Conservation (phyloP, 2,113 vertebrate genomes). For the Callospermophilus lateralis region DNA sequence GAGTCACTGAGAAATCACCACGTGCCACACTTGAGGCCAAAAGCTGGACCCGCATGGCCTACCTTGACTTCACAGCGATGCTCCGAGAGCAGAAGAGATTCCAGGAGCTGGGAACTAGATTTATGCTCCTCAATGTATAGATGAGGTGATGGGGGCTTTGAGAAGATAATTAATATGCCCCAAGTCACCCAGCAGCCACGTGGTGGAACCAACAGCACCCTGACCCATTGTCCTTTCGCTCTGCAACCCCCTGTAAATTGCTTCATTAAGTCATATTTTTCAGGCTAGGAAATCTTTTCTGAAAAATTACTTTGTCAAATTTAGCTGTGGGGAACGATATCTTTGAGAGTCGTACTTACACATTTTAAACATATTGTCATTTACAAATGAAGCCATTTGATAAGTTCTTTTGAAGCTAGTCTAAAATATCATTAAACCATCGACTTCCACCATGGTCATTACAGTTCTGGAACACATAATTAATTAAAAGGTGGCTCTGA, state of each 20-base stretch:
- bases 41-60: background rate
- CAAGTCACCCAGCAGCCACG: background rate
- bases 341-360: conserved; percentile 29
- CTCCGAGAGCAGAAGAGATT: background rate
- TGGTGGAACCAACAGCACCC: background rate
- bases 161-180: background rate
- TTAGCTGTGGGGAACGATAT: background rate
- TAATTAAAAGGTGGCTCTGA: background rate
- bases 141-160: background rate
- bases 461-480: background rate
- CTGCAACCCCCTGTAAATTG: background rate
- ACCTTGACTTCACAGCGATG: background rate
- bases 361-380: conserved; percentile 48
- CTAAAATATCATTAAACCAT: conserved; percentile 50
- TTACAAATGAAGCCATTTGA: conserved; percentile 33
- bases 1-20: background rate
- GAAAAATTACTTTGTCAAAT: background rate
- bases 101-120: background rate
- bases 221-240: background rate
- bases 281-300: background rate
- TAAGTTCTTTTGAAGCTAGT: conserved; percentile 41
- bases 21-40: background rate
- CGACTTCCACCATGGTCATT: background rate
- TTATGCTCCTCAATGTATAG: background rate
- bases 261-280: background rate